phyloP scores from a whole-genome alignment of 2,113 vertebrate genomes.

The Progne subis region DNA sequence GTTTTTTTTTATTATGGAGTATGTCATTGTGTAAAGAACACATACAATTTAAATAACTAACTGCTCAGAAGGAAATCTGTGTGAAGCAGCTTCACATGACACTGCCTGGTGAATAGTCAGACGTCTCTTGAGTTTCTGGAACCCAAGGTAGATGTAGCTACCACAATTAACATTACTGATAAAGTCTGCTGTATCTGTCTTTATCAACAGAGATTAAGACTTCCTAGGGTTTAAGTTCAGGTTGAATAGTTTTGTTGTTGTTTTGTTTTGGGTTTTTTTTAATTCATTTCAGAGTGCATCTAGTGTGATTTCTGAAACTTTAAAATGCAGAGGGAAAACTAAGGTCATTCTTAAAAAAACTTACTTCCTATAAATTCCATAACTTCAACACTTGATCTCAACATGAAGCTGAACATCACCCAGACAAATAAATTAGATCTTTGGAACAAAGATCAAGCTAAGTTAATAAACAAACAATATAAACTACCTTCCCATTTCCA shows the following conservation, averaged over 20 bases:
- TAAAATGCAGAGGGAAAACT: neutral
- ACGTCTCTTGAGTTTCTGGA: neutral
- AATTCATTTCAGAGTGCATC: neutral
- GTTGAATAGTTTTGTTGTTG: neutral
- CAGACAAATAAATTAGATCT: neutral
- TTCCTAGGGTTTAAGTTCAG: neutral
- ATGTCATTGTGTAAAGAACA: neutral
- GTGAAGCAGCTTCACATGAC: neutral
- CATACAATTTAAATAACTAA: neutral
- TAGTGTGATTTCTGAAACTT: neutral
- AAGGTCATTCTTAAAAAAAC: neutral
- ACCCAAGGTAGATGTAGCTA: neutral
- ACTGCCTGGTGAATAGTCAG: neutral
- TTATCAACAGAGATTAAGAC: neutral
- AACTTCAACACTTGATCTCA: neutral
- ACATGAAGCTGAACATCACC: neutral
- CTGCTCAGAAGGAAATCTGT: neutral
- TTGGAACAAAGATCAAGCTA: slow-evolving; percentile 9
- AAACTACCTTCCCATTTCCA: neutral
- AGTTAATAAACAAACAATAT: neutral
- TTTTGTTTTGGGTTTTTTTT: too few relatives aligned
- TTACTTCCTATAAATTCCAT: neutral
- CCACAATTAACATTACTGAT: neutral
- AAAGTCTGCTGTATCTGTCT: neutral
- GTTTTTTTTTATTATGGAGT: neutral